Evolutionary conservation across 2,797 vertebrate genomes (phyloP).

Genomic region (Acanthis flammea): DNA sequence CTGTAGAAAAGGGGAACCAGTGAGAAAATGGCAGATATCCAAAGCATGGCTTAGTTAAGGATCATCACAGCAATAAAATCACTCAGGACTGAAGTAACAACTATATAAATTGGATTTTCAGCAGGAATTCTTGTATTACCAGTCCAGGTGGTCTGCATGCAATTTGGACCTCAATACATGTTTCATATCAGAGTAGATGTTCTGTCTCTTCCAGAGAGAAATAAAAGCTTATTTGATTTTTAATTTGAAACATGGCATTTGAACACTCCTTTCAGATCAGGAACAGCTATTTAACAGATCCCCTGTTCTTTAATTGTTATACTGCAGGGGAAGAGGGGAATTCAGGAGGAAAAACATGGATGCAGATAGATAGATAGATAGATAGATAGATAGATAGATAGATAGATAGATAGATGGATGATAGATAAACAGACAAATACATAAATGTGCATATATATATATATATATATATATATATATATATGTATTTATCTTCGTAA

Average conservation of each 20-base stretch:
- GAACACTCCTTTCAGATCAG: neutral
- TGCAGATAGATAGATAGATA: neutral
- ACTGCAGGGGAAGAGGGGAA: neutral
- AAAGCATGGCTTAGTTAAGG: neutral
- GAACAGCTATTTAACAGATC: neutral
- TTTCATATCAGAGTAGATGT: neutral
- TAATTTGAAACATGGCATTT: neutral
- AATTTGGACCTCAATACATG: neutral
- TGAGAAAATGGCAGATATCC: neutral
- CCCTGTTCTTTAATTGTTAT: neutral
- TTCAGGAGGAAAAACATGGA: neutral
- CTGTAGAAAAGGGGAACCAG: neutral
- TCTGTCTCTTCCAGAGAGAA: neutral
- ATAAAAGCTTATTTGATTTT: neutral
- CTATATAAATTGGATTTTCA: neutral
- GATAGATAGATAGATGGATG: neutral
- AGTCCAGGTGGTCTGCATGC: neutral
- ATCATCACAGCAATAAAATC: neutral
- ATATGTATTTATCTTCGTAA: neutral
- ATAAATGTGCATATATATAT: neutral
- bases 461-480: no score
- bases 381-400: neutral
- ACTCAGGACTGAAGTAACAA: neutral
- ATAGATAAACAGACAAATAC: rapidly evolving
- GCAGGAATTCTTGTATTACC: neutral